phyloP scores from a whole-genome alignment of 2,797 vertebrate species.

The Mergus octosetaceus region DNA sequence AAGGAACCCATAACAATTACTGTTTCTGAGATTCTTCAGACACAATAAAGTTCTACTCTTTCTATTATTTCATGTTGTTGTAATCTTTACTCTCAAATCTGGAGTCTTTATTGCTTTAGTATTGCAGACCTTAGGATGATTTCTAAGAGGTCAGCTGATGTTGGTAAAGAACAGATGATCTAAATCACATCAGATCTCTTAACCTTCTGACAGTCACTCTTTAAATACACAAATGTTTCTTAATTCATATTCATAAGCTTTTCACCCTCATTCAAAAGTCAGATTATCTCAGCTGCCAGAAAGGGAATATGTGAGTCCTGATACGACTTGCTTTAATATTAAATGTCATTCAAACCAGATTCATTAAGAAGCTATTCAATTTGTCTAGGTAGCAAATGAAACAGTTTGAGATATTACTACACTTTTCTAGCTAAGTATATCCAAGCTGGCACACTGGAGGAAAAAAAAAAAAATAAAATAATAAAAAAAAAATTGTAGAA shows the following conservation, averaged over 20 bases:
- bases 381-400: conserved; percentile 6
- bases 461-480: too few species aligned
- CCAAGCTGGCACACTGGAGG: not conserved
- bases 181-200: not conserved
- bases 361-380: not conserved
- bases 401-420: not conserved
- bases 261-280: not conserved
- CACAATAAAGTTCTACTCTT: not conserved
- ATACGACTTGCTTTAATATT: not conserved
- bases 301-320: not conserved
- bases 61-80: not conserved
- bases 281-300: conserved; percentile 22
- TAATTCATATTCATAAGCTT: conserved; percentile 9
- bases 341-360: not conserved
- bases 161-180: not conserved
- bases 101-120: not conserved
- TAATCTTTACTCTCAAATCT: not conserved
- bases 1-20: not conserved
- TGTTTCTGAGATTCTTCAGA: not conserved
- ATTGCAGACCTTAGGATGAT: not conserved
- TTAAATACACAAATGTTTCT: conserved; percentile 21
- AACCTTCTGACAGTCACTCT: not conserved
- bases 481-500: not conserved
- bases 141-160: not conserved
- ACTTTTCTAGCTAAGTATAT: not conserved